Base-by-base conservation (phyloP, 92 coral and sea anemone species). In the Virgularia gustaviana region DNA sequence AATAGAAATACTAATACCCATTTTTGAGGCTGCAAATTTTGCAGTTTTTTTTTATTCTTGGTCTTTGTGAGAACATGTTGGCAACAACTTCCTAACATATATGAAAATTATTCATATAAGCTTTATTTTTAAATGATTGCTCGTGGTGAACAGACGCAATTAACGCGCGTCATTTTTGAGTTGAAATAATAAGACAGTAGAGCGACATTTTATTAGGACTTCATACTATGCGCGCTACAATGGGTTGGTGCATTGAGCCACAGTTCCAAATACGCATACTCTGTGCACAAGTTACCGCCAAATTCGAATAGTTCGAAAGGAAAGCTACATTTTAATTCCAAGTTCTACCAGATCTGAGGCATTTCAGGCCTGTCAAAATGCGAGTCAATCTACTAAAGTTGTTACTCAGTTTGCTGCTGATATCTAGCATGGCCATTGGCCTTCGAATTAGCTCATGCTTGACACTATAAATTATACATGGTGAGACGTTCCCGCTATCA, bases 291-390 rank as follows among this genome's bases (percentile, higher is more conserved):
- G 39, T 59, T 59, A 33, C 18, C 39, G 42, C 65, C 41, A 59
- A 59, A 59, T 4, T 59, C 42, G 22, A 59, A 59, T 27, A 59
- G 65, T 59, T 29, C 29, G 44, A 13, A 32, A 59, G 39, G 39
- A 11, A 59, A 59, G 65, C 65, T 28, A 59, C 42, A 33, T 59
- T 59, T 27, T 59, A 36, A 55, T 55, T 16, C 31, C 31, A 55
- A 55, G 31, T 55, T 55, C 55, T 19, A 47, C 22, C 22, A 16
- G 55, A 32, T 59, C 23, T 19, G 41, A 23, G 39, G 23, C 38
- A 59, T 29, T 59, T 59, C 36, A 59, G 39, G 65, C 42, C 20
- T 29, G 65, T 59, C 65, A 59, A 59, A 57, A 59, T 59, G 65
- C 20, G 11, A 28, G 13, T 54, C 55, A 47, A 47, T 47, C 22